Evolutionary conservation across 2,113 vertebrate genomes (phyloP).

Genomic region (Lepisosteus oculatus): DNA sequence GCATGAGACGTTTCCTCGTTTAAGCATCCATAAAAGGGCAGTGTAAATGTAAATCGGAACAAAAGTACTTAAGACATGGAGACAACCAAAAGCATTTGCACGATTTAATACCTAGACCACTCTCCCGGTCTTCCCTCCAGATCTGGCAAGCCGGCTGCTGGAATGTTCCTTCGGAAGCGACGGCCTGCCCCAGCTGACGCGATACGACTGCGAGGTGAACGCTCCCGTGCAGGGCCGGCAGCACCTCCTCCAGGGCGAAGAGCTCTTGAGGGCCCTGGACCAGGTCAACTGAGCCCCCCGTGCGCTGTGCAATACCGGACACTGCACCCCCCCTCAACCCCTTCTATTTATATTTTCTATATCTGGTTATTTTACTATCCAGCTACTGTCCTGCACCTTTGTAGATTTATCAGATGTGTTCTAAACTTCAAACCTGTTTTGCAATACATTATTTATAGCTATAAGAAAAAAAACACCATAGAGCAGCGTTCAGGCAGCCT

Average conservation of each 20-base stretch:
- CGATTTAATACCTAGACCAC: background rate
- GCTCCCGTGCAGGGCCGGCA: constrained; percentile 85
- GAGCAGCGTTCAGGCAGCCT: constrained; percentile 4
- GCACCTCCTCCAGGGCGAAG: constrained; percentile 92
- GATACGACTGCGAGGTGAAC: constrained; percentile 94
- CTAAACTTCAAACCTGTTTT: no score
- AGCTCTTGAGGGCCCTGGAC: constrained; percentile 89
- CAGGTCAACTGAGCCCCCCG: constrained; percentile 83
- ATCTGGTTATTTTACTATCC: constrained; percentile 76
- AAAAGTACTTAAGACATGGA: no score
- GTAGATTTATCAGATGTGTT: background rate
- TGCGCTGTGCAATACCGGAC: constrained; percentile 71
- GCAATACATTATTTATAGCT: no score
- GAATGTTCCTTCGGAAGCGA: constrained; percentile 79
- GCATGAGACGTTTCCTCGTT: no score
- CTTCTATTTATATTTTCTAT: constrained; percentile 89
- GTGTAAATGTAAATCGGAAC: no score
- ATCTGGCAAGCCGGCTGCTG: constrained; percentile 87
- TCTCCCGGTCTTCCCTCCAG: constrained; percentile 57
- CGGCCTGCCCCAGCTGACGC: constrained; percentile 84
- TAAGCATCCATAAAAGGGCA: no score
- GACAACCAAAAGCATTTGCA: no score
- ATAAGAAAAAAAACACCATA: background rate
- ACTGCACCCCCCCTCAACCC: constrained; percentile 77
- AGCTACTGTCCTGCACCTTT: constrained; percentile 74